These are phyloP conservation scores for Elgaria multicarinata DNA, from an alignment of 2,113 vertebrate species.

Conservation along the genomic window DNA sequence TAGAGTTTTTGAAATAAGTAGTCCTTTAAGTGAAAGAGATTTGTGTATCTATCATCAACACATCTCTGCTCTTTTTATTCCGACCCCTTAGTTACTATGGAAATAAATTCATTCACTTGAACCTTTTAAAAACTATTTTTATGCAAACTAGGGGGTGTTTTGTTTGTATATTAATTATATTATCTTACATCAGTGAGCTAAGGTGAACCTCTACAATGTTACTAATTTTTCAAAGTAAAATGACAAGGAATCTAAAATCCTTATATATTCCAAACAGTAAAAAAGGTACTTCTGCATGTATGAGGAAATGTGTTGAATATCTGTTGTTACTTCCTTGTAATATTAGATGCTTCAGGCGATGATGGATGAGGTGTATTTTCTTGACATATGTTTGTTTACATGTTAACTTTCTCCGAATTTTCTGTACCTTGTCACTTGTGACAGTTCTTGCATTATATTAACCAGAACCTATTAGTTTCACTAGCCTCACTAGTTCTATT, in stretches of 20 bases:
- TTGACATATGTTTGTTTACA: neutral
- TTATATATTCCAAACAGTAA: neutral
- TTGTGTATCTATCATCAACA: neutral
- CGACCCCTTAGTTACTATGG: conserved; percentile 54
- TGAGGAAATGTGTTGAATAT: neutral
- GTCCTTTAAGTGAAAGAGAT: neutral
- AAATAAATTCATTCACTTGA: conserved; percentile 45
- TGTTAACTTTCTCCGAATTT: neutral
- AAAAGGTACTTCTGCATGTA: neutral
- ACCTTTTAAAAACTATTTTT: conserved; percentile 20
- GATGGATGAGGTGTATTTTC: neutral
- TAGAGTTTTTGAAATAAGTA: neutral
- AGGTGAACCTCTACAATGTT: neutral
- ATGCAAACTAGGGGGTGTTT: neutral
- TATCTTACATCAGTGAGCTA: neutral
- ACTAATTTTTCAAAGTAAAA: neutral
- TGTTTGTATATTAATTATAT: neutral
- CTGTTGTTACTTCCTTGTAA: neutral
- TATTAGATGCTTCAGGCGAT: neutral
- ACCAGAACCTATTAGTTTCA: neutral
- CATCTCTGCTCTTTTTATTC: conserved; percentile 26
- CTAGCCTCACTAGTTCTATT: neutral
- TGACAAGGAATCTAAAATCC: neutral
- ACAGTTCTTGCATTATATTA: neutral
- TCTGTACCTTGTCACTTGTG: neutral